Evolutionary conservation across 2,888 invertebrate species (phyloP).

Genomic region (Ryuthela nishihirai): DNA sequence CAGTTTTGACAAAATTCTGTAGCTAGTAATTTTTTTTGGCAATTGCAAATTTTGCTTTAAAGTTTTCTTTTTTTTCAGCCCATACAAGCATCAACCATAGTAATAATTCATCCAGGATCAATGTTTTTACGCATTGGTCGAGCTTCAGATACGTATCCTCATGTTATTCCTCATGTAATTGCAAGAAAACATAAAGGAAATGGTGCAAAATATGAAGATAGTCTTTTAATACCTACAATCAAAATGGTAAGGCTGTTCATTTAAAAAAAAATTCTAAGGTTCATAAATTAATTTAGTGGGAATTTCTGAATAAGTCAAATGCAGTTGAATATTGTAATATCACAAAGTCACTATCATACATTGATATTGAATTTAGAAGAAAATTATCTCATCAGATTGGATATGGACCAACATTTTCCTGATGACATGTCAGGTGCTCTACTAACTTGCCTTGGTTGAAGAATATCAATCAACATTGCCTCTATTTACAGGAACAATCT

Average conservation of each 20-base stretch:
- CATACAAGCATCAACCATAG: constrained; percentile 74
- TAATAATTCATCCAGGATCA: constrained; percentile 94
- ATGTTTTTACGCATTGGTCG: constrained; percentile 81
- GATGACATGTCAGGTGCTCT: too few species aligned
- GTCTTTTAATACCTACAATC: constrained; percentile 27
- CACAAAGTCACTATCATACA: too few species aligned
- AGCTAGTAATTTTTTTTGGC: neutral
- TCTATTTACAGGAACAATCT: too few species aligned
- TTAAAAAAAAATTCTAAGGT: neutral
- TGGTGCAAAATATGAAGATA: constrained; percentile 42
- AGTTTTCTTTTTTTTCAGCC: constrained; percentile 14
- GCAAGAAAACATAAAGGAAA: constrained; percentile 59
- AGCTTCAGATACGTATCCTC: constrained; percentile 83
- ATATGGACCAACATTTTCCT: too few species aligned
- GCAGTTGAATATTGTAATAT: too few species aligned
- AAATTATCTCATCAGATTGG: too few species aligned
- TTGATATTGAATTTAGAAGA: too few species aligned
- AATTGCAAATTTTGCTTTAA: neutral
- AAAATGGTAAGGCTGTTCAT: constrained; percentile 32
- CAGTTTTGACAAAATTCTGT: neutral
- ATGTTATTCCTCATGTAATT: constrained; percentile 78
- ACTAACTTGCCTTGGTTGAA: too few species aligned
- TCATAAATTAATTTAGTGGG: too few species aligned
- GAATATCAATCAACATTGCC: too few species aligned
- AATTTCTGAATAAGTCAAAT: too few species aligned